phyloP scores from a whole-genome alignment of 1,140 invertebrate genomes.

The Drosophila lowei region DNA sequence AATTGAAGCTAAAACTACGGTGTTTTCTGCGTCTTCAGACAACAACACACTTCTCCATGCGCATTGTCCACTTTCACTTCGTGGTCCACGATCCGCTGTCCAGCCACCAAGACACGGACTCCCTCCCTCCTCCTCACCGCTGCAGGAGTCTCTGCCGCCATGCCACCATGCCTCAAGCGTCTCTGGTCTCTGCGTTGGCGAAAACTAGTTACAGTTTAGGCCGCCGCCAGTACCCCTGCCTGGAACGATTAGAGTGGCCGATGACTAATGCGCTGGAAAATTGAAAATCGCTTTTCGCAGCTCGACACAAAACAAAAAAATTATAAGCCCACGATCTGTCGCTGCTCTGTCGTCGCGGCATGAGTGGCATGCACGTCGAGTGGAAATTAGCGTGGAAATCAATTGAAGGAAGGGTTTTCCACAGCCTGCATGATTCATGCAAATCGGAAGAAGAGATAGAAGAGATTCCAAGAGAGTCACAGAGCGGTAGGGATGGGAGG shows the following conservation, averaged over 20 bases:
- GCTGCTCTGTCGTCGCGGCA: conserved; percentile 11
- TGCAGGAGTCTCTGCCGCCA: no score
- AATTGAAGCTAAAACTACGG: conserved; percentile 28
- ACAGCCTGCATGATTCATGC: conserved; percentile 45
- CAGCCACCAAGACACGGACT: conserved; percentile 12
- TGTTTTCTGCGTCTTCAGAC: conserved; percentile 6
- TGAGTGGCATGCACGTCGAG: conserved; percentile 53
- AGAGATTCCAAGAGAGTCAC: neutral
- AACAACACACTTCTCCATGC: conserved; percentile 9
- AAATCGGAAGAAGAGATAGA: conserved; percentile 14
- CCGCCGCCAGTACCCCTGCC: conserved; percentile 12
- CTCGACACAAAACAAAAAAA: conserved; percentile 28
- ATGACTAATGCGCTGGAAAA: conserved; percentile 78
- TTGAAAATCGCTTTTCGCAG: conserved; percentile 63
- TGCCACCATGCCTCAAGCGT: no score
- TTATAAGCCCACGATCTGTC: conserved; percentile 31
- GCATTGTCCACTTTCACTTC: conserved; percentile 72
- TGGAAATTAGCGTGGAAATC: conserved; percentile 74
- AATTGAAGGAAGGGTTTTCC: conserved; percentile 47
- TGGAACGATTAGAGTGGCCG: conserved; percentile 45
- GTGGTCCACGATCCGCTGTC: conserved; percentile 5
- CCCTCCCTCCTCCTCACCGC: no score
- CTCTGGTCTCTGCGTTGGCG: conserved; percentile 3
- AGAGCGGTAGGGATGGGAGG: neutral
- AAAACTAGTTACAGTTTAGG: conserved; percentile 79